phyloP scores from a whole-genome alignment of 2,888 invertebrate species.

The Amiota communis region DNA sequence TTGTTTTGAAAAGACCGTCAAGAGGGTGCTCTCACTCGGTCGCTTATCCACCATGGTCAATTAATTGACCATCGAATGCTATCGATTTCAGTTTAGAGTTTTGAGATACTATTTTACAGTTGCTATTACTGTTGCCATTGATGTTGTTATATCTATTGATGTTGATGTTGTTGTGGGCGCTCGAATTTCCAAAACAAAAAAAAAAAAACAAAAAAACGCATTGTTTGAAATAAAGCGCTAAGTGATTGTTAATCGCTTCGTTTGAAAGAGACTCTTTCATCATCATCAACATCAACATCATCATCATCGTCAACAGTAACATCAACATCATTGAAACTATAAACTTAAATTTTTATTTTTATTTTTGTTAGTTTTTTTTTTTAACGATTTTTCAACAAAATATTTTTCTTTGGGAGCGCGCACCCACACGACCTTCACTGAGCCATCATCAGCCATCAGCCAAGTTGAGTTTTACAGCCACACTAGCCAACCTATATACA shows the following conservation, averaged over 20 bases:
- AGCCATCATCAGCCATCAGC: slow-evolving; percentile 35
- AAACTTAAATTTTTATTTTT: slow-evolving; percentile 44
- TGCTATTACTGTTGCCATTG: slow-evolving; percentile 26
- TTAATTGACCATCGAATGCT: slow-evolving; percentile 49
- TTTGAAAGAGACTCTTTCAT: slow-evolving; percentile 33
- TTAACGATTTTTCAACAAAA: slow-evolving; percentile 16
- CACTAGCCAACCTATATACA: no score
- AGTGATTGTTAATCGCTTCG: slow-evolving; percentile 61
- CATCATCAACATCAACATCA: background rate
- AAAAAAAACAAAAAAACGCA: slow-evolving; percentile 26
- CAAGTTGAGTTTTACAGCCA: slow-evolving; percentile 15
- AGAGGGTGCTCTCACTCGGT: slow-evolving; percentile 51
- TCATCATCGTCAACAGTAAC: background rate
- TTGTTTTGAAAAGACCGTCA: background rate
- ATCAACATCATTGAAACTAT: background rate
- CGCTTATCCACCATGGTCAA: slow-evolving; percentile 66
- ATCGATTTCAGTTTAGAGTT: slow-evolving; percentile 51
- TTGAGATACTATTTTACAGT: background rate
- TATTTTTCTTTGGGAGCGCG: slow-evolving; percentile 19
- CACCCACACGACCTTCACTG: slow-evolving; percentile 60
- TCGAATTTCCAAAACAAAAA: slow-evolving; percentile 5
- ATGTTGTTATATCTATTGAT: background rate
- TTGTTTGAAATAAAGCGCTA: slow-evolving; percentile 66
- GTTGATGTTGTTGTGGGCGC: slow-evolving; percentile 5
- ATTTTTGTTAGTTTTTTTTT: background rate